Evolutionary conservation across 2,888 invertebrate species (phyloP), one percentile per base, ranked within the genome.

Genomic region (Marasmarcha lunaedactyla): DNA sequence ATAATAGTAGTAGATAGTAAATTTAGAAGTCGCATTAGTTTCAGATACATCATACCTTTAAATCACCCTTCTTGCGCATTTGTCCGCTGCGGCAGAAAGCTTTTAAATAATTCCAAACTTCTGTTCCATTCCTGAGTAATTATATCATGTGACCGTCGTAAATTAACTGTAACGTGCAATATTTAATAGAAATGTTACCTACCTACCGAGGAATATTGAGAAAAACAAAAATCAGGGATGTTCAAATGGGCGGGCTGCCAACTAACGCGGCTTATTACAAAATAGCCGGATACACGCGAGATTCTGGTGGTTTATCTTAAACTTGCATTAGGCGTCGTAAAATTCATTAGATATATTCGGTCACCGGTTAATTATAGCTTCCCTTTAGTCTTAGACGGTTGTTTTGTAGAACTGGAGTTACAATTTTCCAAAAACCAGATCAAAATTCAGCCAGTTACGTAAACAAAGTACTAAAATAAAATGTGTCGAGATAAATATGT

Each of bases 161-260:
- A 30, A n/a, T 30, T 20, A n/a, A n/a, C 30, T 11, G 11, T 7
- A 11, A 30, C 30, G 30, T 30, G 30, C n/a, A 30, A 4, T n/a
- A n/a, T 30, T 30, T 30, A 30, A 30, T 30, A n/a, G 11, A 11
- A 30, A 54, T 54, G 51, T 55, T 48, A 51, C 48, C 47, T 47
- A 40, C 44, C 55, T 49, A 30, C 30, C 30, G 53, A 52, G 58
- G 65, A 65, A 70, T 70, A 71, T 63, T 66, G 60, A 63, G 57
- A 61, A 62, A 68, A 63, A 61, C 63, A 59, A 57, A 60, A 47
- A 54, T 61, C 61, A 30, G 30, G 30, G 30, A 67, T 62, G 60
- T 64, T 59, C 57, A 59, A 46, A 55, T 48, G 71, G 78, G 78
- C 73, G 50, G 47, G 37, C 39, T 49, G 77, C 79, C 79, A 78